Conservation (phyloP, 2,797 vertebrate species). For the Mustela erminea region DNA sequence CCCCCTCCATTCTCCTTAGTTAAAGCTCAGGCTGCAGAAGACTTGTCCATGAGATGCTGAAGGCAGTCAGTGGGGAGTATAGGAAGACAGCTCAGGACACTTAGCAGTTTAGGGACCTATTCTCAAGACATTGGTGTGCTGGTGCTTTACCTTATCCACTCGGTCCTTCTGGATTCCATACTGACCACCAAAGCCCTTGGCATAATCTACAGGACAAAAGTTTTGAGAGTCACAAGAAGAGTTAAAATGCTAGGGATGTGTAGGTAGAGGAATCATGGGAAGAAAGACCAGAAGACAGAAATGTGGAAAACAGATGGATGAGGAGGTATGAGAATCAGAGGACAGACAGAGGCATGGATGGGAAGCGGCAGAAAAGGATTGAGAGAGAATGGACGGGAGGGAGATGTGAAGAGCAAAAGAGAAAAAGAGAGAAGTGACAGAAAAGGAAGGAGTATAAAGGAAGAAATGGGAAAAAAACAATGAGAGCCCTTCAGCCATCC, state of each 20-base stretch:
- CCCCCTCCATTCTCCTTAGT: neutral
- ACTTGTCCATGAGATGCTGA: neutral
- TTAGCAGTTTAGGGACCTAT: neutral
- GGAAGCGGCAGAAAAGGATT: neutral
- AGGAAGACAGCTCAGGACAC: neutral
- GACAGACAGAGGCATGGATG: neutral
- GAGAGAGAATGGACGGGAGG: neutral
- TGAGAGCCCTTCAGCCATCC: conserved; percentile 83
- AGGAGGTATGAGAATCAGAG: neutral
- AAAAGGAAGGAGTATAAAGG: neutral
- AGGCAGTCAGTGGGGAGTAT: neutral
- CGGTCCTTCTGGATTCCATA: conserved; percentile 95
- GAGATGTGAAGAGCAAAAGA: neutral
- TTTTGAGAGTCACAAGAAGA: conserved; percentile 41
- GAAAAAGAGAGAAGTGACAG: neutral
- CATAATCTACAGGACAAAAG: conserved; percentile 91
- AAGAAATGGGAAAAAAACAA: neutral
- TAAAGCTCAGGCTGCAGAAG: conserved; percentile 41
- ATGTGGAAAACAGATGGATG: neutral
- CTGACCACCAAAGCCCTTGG: conserved; percentile 95
- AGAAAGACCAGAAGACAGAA: conserved; percentile 10
- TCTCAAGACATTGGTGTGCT: neutral
- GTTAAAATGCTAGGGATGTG: neutral
- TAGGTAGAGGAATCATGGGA: neutral
- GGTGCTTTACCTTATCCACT: conserved; percentile 94